Conservation (phyloP, 2,888 invertebrate genomes). For the Scaptomyza caliginosa region DNA sequence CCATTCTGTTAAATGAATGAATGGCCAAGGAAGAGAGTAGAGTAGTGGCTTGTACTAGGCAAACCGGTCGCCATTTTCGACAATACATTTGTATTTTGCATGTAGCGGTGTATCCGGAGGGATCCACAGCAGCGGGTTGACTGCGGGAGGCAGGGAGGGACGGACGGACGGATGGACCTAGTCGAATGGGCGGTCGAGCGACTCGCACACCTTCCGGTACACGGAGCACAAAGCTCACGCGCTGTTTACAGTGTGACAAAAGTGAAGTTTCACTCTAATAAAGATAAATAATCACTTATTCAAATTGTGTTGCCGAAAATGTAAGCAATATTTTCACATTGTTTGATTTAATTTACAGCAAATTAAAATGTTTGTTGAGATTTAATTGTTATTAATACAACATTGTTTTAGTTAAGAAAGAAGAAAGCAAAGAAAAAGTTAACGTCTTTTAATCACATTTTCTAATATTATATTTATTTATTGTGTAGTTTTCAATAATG, state of each 20-base stretch:
- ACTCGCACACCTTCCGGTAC: constrained; percentile 75
- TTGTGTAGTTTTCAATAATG: not conserved
- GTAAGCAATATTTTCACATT: too few species aligned
- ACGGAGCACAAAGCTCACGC: constrained; percentile 47
- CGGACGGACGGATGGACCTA: constrained; percentile 37
- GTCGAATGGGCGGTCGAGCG: constrained; percentile 65
- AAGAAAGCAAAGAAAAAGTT: too few species aligned
- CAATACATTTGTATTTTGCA: constrained; percentile 80
- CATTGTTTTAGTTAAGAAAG: too few species aligned
- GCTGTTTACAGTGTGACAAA: constrained; percentile 25
- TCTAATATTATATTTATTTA: not conserved
- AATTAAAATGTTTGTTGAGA: too few species aligned
- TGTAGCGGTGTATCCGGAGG: constrained; percentile 72
- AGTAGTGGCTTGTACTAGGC: constrained; percentile 41
- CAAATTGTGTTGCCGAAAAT: too few species aligned
- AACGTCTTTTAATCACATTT: too few species aligned
- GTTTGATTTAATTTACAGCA: too few species aligned
- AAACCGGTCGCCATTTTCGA: constrained; percentile 76
- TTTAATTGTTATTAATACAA: too few species aligned
- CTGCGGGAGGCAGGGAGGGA: constrained; percentile 28
- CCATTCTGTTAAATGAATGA: not conserved
- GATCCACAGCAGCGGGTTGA: constrained; percentile 51
- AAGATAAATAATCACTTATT: too few species aligned
- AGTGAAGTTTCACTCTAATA: too few species aligned
- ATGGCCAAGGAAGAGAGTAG: not conserved